Conservation (phyloP, 2,113 vertebrate genomes). For the Anguilla japonica region DNA sequence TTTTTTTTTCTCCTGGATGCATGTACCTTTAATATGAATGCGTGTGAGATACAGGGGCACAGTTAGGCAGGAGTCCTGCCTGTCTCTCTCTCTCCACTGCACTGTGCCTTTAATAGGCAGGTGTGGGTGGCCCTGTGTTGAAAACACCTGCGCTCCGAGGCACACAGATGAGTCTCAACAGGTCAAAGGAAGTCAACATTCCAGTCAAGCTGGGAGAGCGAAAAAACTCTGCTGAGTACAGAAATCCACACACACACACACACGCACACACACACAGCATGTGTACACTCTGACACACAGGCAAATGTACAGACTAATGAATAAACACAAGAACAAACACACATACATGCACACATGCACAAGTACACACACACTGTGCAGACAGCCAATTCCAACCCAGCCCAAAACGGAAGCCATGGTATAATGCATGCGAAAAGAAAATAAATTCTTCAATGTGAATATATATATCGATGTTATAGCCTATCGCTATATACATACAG, state of each 20-base stretch:
- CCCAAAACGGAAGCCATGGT: too few relatives aligned
- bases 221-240: not conserved
- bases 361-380: not conserved
- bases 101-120: slow-evolving; percentile 1
- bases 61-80: not conserved
- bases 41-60: not conserved
- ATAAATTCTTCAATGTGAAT: too few relatives aligned
- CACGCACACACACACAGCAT: not conserved
- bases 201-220: slow-evolving; percentile 39
- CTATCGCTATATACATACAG: too few relatives aligned
- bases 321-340: not conserved
- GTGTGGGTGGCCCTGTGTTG: slow-evolving; percentile 30
- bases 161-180: slow-evolving; percentile 60
- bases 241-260: not conserved
- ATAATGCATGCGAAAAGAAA: too few relatives aligned
- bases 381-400: too few relatives aligned
- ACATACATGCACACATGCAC: not conserved
- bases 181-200: slow-evolving; percentile 57
- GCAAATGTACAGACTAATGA: not conserved
- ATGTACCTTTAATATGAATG: slow-evolving; percentile 8
- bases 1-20: not conserved
- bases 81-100: not conserved
- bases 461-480: too few relatives aligned
- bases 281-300: not conserved
- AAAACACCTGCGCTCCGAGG: slow-evolving; percentile 44